Percentiles rank a stretch among this genome's conserved stretches.
Evolutionary conservation across 1,140 invertebrate genomes (phyloP).

Genomic region (Drosophila neocordata): DNA sequence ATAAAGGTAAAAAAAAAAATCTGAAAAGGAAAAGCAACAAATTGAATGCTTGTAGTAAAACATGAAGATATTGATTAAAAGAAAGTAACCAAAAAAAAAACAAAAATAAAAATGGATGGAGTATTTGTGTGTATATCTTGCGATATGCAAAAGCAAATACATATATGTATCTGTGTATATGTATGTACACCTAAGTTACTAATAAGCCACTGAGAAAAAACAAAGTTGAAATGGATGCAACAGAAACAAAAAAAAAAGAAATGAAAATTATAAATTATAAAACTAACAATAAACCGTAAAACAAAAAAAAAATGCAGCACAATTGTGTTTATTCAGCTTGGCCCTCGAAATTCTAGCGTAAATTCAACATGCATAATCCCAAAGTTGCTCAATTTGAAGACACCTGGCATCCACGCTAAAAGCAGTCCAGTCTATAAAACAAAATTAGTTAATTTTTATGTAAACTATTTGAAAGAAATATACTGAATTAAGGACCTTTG

Average conservation of each 20-base stretch:
- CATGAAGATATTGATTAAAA: conserved; percentile 14
- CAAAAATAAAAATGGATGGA: conserved; percentile 8
- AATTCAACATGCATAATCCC: conserved; percentile 71
- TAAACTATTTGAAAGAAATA: background rate
- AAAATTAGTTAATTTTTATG: background rate
- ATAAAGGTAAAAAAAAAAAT: conserved; percentile 8
- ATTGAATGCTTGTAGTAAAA: conserved; percentile 53
- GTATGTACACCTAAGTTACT: conserved; percentile 70
- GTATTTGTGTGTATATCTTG: conserved; percentile 24
- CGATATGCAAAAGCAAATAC: conserved; percentile 52
- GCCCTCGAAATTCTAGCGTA: conserved; percentile 39
- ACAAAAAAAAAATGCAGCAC: conserved; percentile 60
- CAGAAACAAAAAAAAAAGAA: conserved; percentile 28
- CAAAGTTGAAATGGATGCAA: conserved; percentile 62
- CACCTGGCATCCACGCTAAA: conserved; percentile 67
- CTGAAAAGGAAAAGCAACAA: conserved; percentile 21
- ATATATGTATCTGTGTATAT: conserved; percentile 49
- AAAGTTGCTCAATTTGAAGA: conserved; percentile 66
- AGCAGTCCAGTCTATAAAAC: conserved; percentile 51
- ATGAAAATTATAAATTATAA: conserved; percentile 38
- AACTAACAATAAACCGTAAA: conserved; percentile 57
- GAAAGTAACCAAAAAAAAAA: background rate
- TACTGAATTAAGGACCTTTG: conserved; percentile 5
- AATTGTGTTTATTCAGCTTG: conserved; percentile 18
- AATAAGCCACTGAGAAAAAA: conserved; percentile 60